Conservation (phyloP, 2,797 vertebrate genomes). For the Rhabdophis nuchalis region DNA sequence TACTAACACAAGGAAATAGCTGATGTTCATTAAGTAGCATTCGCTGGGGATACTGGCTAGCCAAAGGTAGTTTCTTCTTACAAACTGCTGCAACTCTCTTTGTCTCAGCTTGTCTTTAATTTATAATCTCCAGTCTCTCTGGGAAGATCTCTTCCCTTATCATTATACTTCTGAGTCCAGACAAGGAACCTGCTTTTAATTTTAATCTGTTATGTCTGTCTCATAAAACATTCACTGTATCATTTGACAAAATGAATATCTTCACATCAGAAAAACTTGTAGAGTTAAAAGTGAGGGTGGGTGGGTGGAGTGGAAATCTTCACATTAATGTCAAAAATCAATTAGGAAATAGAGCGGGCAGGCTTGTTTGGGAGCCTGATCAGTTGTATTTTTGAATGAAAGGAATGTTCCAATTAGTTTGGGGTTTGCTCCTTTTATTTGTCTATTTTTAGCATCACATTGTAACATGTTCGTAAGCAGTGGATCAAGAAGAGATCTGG, state of each 20-base stretch:
- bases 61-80: slow-evolving; percentile 45
- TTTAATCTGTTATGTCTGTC: slow-evolving; percentile 61
- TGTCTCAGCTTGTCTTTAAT: slow-evolving; percentile 56
- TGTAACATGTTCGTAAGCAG: neutral
- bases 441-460: neutral
- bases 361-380: neutral
- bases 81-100: slow-evolving; percentile 30
- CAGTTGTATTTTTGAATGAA: neutral
- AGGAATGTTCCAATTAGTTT: neutral
- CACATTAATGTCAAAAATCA: slow-evolving; percentile 21
- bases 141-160: neutral
- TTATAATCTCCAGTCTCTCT: neutral
- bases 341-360: neutral
- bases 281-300: slow-evolving; percentile 44
- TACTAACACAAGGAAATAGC: slow-evolving; percentile 1
- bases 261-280: slow-evolving; percentile 44
- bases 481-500: neutral
- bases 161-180: slow-evolving; percentile 44
- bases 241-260: slow-evolving; percentile 58
- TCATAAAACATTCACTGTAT: slow-evolving; percentile 57
- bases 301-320: slow-evolving; percentile 9
- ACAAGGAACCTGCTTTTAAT: slow-evolving; percentile 57
- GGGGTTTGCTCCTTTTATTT: neutral
- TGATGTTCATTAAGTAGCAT: slow-evolving; percentile 40
- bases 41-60: slow-evolving; percentile 21